Conservation (phyloP, 1,140 invertebrate species). For the Heliconius himera region DNA sequence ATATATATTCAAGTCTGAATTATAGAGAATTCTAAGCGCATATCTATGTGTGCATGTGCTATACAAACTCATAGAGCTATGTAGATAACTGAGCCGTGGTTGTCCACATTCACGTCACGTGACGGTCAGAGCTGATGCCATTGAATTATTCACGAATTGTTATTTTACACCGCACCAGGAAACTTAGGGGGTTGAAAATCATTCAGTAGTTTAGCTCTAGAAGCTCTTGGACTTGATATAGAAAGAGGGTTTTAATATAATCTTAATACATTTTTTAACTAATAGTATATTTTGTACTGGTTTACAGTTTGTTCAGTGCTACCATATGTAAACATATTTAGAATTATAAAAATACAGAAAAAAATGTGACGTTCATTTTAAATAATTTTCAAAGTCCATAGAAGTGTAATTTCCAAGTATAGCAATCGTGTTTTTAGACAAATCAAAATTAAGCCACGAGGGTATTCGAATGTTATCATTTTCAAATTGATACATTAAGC, state of each 20-base stretch:
- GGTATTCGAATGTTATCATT: no score
- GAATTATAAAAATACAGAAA: no score
- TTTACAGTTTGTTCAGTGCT: not conserved
- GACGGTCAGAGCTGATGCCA: not conserved
- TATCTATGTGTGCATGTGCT: not conserved
- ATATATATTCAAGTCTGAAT: not conserved
- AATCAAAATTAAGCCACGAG: no score
- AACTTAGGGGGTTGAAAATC: not conserved
- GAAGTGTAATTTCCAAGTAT: no score
- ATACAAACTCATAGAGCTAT: not conserved
- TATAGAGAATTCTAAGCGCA: not conserved
- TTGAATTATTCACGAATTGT: constrained; percentile 15
- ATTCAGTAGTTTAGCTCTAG: not conserved
- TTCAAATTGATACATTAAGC: no score
- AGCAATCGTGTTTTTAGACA: no score
- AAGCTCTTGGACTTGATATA: not conserved
- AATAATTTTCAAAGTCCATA: no score
- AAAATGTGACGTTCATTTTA: no score
- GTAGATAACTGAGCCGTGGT: not conserved
- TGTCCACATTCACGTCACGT: constrained; percentile 4
- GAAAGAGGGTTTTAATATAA: no score
- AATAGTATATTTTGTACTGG: no score
- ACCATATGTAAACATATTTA: no score
- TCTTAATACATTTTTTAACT: no score
- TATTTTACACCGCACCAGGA: constrained; percentile 3